Base-by-base conservation (phyloP, 23 tunicate species). In the Ciona savignyi region DNA sequence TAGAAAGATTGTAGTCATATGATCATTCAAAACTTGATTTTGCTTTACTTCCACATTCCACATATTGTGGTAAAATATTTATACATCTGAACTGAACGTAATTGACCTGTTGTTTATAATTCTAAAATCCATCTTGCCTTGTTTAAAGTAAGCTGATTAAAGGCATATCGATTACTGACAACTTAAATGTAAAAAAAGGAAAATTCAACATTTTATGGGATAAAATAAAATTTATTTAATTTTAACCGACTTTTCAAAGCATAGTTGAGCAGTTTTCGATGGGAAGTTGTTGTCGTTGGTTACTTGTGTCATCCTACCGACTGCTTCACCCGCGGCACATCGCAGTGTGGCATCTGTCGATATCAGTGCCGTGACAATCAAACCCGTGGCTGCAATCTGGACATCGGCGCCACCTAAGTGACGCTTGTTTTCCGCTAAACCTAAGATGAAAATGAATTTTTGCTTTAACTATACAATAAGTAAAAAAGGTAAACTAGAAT, bases 291-390 rank as follows among this genome's bases (percentile, higher is more conserved):
- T 51, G 34, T 91, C 91, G 64, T 80, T 92, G 49, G 91, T 80
- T 62, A 91, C 91, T 60, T 91, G 97, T 4, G 97, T 89, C 97
- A 91, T 91, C 34, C 97, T 62, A 9, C 97, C 97, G 3, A 91
- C 81, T 68, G 97, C 97, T 33, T 91, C 97, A 0, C 97, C 97
- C 0, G 91, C 97, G 2, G 97, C 97, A 67, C 97, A 91, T 35
- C 97, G 33, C 76, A 91, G 56, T n/a, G 82, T 62, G 23, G 72
- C 70, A 35, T 91, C 97, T 15, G 86, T 67, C 0, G 93, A 86
- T 0, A 86, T 78, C 22, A 91, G 70, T 22, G 97, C 97, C 29
- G 80, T 48, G 56, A 82, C 76, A 30, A 91, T 77, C 0, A 91
- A 78, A 30, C 35, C 60, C 19, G 73, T 76, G 22, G 97, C 97